Conservation (phyloP, 2,797 vertebrate genomes). For the Psittacula derbiana region DNA sequence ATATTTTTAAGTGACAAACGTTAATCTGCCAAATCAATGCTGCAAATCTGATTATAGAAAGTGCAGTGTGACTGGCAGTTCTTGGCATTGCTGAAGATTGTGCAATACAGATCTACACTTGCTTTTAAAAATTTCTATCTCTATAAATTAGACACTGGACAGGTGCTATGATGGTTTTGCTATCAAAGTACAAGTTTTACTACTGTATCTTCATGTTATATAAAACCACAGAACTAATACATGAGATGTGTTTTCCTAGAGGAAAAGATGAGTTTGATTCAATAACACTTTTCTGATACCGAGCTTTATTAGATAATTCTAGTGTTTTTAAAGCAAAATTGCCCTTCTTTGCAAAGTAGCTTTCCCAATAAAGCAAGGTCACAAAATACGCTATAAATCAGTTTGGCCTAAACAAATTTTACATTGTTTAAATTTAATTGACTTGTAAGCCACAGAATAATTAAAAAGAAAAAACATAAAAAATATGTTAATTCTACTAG, state of each 20-base stretch:
- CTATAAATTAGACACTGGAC: background rate
- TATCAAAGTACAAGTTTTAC: background rate
- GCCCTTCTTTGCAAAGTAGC: background rate
- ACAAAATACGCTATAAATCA: background rate
- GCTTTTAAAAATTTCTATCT: background rate
- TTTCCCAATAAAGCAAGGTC: background rate
- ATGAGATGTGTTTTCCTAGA: background rate
- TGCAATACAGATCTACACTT: background rate
- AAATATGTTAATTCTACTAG: background rate
- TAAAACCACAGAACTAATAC: background rate
- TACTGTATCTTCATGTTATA: background rate
- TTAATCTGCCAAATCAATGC: background rate
- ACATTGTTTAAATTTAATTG: slow-evolving; percentile 2
- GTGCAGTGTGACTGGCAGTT: background rate
- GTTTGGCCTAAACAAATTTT: background rate
- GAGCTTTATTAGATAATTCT: background rate
- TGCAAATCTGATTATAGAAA: background rate
- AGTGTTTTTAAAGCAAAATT: background rate
- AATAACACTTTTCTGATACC: background rate
- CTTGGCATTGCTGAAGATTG: background rate
- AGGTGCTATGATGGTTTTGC: background rate
- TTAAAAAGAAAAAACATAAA: background rate
- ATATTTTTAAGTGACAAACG: background rate
- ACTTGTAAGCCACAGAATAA: background rate
- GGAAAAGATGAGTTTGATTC: background rate